Evolutionary conservation across 2,797 vertebrate species (phyloP).

Genomic region (Phoxinus dragarum): DNA sequence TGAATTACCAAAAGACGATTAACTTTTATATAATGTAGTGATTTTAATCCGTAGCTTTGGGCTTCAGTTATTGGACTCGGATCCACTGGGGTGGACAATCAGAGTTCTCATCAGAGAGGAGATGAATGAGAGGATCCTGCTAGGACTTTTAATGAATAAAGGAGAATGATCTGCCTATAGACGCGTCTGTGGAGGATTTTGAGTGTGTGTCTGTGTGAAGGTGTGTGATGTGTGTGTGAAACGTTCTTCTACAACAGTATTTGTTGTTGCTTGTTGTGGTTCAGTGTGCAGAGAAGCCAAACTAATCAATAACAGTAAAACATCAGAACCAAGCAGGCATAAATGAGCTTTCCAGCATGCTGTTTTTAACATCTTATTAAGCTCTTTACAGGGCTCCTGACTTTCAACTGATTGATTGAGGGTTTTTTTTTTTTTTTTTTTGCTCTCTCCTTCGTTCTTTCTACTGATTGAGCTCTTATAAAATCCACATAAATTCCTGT

Average conservation of each 20-base stretch:
- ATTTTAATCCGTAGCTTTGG: constrained; percentile 32
- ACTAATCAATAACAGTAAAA: constrained; percentile 59
- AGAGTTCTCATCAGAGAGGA: constrained; percentile 48
- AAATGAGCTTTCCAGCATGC: constrained; percentile 39
- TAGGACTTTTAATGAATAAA: constrained; percentile 49
- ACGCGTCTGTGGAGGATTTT: constrained; percentile 2
- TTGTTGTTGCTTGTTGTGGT: constrained; percentile 39
- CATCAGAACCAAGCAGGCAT: constrained; percentile 37
- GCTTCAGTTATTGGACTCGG: constrained; percentile 22
- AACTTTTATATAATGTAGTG: constrained; percentile 40
- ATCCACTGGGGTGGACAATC: constrained; percentile 45
- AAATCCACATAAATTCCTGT: constrained; percentile 14
- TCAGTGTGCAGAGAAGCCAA: constrained; percentile 29
- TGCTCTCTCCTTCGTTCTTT: neutral
- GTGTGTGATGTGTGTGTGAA: neutral
- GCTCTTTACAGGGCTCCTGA: constrained; percentile 34
- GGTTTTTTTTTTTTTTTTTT: neutral
- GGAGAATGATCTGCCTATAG: constrained; percentile 31
- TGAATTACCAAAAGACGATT: constrained; percentile 31
- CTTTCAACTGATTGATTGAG: constrained; percentile 29
- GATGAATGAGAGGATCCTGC: constrained; percentile 49
- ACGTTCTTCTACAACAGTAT: constrained; percentile 18
- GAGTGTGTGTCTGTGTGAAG: neutral
- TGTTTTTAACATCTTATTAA: constrained; percentile 53
- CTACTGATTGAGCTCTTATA: constrained; percentile 13